A percentile compares a stretch with the other conserved stretches of the same genome.
Evolutionary conservation across 2,888 invertebrate genomes (phyloP).

Genomic region (Pandemis cinnamomeana): DNA sequence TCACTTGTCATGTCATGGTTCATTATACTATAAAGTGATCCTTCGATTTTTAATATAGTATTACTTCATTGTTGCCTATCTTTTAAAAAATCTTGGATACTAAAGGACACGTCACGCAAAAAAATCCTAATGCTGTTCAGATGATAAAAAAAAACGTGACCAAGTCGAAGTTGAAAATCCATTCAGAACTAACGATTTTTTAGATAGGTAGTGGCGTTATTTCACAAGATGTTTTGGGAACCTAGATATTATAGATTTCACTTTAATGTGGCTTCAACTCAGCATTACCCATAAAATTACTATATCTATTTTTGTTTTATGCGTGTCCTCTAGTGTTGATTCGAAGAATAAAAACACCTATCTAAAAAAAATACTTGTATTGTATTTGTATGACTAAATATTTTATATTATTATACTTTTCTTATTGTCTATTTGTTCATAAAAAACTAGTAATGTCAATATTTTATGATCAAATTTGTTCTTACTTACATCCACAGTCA

Average conservation of each 20-base stretch:
- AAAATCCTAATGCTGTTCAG: background rate
- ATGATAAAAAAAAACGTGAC: background rate
- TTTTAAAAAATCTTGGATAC: background rate
- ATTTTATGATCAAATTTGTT: background rate
- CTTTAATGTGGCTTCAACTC: background rate
- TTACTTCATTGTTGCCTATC: background rate
- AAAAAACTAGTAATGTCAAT: background rate
- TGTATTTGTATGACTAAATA: background rate
- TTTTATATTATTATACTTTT: background rate
- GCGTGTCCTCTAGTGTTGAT: conserved; percentile 36
- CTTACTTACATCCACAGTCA: background rate
- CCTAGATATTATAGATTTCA: background rate
- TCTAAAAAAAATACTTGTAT: background rate
- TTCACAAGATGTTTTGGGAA: too few species aligned
- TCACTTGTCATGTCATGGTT: conserved; percentile 6
- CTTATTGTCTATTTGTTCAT: background rate
- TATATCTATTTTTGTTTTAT: background rate
- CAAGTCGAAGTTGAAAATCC: too few species aligned
- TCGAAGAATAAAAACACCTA: background rate
- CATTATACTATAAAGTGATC: background rate
- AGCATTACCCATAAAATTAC: background rate
- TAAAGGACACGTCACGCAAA: conserved; percentile 29
- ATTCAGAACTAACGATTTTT: too few species aligned
- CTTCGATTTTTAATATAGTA: background rate
- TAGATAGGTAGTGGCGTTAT: too few species aligned